Conservation (phyloP, 2,797 vertebrate species). For the Dicrostonyx torquatus region DNA sequence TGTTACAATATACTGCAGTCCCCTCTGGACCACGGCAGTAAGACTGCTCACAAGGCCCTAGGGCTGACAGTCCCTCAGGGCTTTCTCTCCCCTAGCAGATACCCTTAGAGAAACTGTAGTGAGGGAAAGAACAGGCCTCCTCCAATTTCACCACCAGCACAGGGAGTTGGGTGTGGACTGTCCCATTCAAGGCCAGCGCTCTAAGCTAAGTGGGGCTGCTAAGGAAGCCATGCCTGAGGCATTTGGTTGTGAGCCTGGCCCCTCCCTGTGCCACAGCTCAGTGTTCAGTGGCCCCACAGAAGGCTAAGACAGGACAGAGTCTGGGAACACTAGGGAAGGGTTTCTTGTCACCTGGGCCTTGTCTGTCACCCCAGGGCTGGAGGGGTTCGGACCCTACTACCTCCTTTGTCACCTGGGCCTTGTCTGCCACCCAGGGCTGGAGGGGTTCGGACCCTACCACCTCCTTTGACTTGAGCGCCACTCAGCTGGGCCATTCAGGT, state of each 20-base stretch:
- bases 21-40: background rate
- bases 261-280: accelerated
- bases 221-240: background rate
- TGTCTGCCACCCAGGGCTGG: background rate
- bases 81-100: background rate
- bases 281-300: background rate
- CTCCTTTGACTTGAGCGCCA: background rate
- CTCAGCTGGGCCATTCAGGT: background rate
- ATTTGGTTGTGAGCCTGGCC: background rate
- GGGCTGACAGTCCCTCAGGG: background rate
- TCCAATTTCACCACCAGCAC: accelerated
- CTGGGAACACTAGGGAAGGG: background rate
- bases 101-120: background rate
- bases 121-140: background rate
- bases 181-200: background rate
- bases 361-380: background rate
- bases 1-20: background rate
- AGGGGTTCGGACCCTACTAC: background rate
- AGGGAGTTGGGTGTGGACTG: background rate
- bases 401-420: background rate
- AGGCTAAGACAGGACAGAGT: background rate
- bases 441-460: background rate
- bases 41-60: too few species aligned
- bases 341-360: background rate
- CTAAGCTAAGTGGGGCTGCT: accelerated